Base-by-base conservation (phyloP, 2,797 vertebrate genomes). In the Manis pentadactyla region DNA sequence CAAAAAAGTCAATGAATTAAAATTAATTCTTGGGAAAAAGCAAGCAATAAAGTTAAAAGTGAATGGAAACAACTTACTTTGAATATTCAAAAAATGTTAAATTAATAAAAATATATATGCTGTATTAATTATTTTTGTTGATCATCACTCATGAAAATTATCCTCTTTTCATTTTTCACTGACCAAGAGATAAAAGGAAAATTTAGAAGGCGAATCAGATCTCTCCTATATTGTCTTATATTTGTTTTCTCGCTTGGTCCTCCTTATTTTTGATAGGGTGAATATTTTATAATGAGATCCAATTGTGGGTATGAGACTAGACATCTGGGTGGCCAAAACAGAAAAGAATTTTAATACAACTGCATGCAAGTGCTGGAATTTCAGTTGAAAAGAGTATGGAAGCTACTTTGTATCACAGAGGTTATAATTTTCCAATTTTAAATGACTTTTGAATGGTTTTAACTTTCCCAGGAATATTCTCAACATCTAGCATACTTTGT, bases 331-430 rank as follows among this genome's bases (percentile, higher is more conserved):
- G n/a, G 7, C 17, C 39, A 82, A 94, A 97, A 61, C 2, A 97
- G n/a, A 5, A 53, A 46, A 53, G 71, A 93, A 90, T 63, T 93
- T 74, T 83, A 94, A 94, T 57, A 93, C 14, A 53, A 93, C 66
- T 85, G 68, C 14, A 90, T 82, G 14, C 53, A 94, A 94, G 31
- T 93, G 11, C 73, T 92, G 92, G 90, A 96, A 90, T 74, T 4
- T 2, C 42, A 59, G 87, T 96, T 97, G 90, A 92, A 90, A 73
- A 64, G 34, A 89, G 46, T 92, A 93, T 6, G 57, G 29, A 57
- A 59, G 27, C 4, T 85, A 53, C 19, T 93, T 94, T 81, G 53
- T 81, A 69, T 21, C 18, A 68, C 12, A 87, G 13, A 66, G 9
- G 29, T 92, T 86, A 17, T 68, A 82, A 73, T 37, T 85, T 94